Conservation (phyloP, 2,113 vertebrate genomes). For the Suncus etruscus region DNA sequence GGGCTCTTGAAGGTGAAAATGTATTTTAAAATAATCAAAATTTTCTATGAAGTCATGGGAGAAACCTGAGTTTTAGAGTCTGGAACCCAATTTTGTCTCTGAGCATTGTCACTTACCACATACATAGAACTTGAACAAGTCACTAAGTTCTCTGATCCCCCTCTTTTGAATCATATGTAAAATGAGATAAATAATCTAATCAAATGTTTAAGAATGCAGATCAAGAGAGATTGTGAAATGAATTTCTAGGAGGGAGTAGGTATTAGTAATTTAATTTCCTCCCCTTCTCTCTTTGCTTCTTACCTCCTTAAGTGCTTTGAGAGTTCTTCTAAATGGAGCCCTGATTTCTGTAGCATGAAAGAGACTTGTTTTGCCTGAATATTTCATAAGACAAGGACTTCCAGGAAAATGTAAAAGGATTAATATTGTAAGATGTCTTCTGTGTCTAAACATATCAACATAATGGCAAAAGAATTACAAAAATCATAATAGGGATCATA, state of each 20-base stretch:
- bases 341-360: slow-evolving; percentile 62
- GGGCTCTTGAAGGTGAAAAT: neutral
- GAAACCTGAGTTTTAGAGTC: slow-evolving; percentile 11
- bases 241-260: neutral
- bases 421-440: slow-evolving; percentile 54
- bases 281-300: slow-evolving; percentile 22
- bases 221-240: slow-evolving; percentile 53
- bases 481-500: slow-evolving; percentile 46
- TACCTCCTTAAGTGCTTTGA: slow-evolving; percentile 53
- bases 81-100: slow-evolving; percentile 17
- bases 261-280: slow-evolving; percentile 52
- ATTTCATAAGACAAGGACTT: slow-evolving; percentile 70
- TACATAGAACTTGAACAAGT: slow-evolving; percentile 24
- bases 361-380: slow-evolving; percentile 66
- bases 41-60: slow-evolving; percentile 14
- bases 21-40: neutral
- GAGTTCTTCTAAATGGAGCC: slow-evolving; percentile 54
- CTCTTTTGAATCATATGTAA: slow-evolving; percentile 45
- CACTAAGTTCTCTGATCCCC: slow-evolving; percentile 13
- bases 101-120: slow-evolving; percentile 11
- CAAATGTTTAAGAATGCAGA: slow-evolving; percentile 18
- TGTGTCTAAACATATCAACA: slow-evolving; percentile 62
- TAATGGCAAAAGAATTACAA: slow-evolving; percentile 61
- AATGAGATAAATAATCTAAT: slow-evolving; percentile 53
- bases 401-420: slow-evolving; percentile 66